Conservation (phyloP, 2,888 invertebrate genomes). For the Campoletis raptor region DNA sequence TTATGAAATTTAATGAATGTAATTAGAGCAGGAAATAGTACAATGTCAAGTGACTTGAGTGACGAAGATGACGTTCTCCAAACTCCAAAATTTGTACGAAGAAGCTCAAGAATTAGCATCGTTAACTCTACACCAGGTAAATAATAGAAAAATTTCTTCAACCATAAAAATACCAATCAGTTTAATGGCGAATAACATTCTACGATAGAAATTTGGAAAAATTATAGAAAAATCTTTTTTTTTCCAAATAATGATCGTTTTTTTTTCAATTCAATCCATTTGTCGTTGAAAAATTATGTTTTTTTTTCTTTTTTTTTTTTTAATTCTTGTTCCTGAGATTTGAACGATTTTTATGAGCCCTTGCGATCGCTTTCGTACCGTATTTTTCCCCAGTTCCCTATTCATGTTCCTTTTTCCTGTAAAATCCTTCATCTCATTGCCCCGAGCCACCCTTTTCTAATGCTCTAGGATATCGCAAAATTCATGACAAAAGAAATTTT, state of each 20-base stretch:
- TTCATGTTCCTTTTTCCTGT: too few relatives aligned
- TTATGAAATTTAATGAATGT: neutral
- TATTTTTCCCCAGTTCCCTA: too few relatives aligned
- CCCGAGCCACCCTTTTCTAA: too few relatives aligned
- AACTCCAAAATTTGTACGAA: conserved; percentile 73
- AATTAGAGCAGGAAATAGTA: neutral
- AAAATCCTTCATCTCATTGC: too few relatives aligned
- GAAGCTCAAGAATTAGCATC: conserved; percentile 71
- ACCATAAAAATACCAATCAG: neutral
- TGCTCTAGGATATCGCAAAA: too few relatives aligned
- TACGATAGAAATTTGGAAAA: neutral
- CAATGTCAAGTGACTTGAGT: conserved; percentile 75
- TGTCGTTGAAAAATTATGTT: neutral
- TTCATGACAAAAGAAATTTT: neutral
- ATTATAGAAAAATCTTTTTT: neutral
- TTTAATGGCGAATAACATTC: neutral
- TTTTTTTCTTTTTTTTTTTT: too few relatives aligned
- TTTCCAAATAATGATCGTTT: too few relatives aligned
- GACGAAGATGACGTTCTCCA: conserved; percentile 76
- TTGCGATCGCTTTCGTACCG: too few relatives aligned
- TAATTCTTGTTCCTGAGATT: too few relatives aligned
- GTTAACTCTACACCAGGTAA: conserved; percentile 73
- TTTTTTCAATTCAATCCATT: neutral
- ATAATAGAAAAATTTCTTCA: neutral
- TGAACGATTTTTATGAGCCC: too few relatives aligned